A percentile compares a stretch with the other conserved stretches of the same genome.
Conservation (phyloP, 1,140 invertebrate species). For the Cheumatopsyche charites region DNA sequence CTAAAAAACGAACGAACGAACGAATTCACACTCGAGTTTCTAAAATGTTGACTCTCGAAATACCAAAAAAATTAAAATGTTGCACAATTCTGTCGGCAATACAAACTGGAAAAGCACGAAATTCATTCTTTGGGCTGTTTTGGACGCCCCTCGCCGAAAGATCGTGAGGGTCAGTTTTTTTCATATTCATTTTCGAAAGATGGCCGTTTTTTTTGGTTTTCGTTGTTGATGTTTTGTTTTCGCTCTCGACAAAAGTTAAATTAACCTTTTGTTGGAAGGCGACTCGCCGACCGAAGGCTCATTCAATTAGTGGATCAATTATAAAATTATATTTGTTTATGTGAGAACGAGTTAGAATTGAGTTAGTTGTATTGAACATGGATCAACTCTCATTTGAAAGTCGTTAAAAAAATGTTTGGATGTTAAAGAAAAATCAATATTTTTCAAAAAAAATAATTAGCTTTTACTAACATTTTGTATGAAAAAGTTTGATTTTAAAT, state of each 20-base stretch:
- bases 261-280: conserved; percentile 37
- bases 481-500: too few relatives aligned
- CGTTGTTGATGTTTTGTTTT: neutral
- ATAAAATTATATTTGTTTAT: neutral
- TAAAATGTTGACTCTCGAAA: neutral
- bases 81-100: conserved; percentile 27
- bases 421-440: too few relatives aligned
- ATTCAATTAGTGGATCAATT: neutral
- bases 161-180: conserved; percentile 39
- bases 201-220: conserved; percentile 34
- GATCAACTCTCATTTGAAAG: too few relatives aligned
- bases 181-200: conserved; percentile 38
- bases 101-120: conserved; percentile 28
- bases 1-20: too few relatives aligned
- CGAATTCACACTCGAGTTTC: too few relatives aligned
- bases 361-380: neutral
- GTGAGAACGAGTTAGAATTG: too few relatives aligned
- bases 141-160: conserved; percentile 31
- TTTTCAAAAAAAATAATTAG: too few relatives aligned
- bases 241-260: conserved; percentile 32
- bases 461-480: too few relatives aligned
- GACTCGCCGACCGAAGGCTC: conserved; percentile 18
- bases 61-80: neutral
- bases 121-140: conserved; percentile 29
- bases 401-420: too few relatives aligned